Percentiles rank a stretch among this genome's conserved stretches.
Conservation (phyloP, 2,113 vertebrate genomes). For the Excalfactoria chinensis region DNA sequence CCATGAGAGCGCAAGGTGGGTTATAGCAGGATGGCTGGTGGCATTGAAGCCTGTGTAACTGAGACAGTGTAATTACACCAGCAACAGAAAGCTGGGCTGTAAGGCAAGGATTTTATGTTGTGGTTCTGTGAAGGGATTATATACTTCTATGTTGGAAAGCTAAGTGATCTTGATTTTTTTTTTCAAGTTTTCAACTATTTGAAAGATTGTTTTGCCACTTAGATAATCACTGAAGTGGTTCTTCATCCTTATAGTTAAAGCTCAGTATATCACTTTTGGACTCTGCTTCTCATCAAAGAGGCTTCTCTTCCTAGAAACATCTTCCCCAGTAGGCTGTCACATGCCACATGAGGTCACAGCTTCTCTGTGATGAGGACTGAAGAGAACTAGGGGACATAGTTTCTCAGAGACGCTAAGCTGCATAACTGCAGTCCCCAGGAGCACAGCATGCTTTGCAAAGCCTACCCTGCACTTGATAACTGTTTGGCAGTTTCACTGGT, state of each 20-base stretch:
- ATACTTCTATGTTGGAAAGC: background rate
- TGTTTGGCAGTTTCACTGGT: background rate
- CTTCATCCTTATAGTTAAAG: background rate
- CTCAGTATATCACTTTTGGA: background rate
- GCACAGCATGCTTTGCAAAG: background rate
- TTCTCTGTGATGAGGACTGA: background rate
- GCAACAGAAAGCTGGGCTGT: background rate
- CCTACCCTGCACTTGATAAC: background rate
- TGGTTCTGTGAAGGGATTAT: background rate
- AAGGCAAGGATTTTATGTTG: background rate
- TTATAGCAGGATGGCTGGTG: background rate
- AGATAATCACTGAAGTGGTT: background rate
- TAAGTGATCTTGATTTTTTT: background rate
- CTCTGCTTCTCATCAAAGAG: background rate
- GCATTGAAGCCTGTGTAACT: background rate
- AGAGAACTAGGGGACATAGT: background rate
- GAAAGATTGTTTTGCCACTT: background rate
- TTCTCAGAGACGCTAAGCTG: background rate
- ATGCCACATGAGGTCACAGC: background rate
- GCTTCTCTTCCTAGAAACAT: background rate
- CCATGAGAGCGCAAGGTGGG: slow-evolving; percentile 91
- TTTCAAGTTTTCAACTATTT: background rate
- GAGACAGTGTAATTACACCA: background rate
- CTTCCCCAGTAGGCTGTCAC: background rate
- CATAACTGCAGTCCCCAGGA: background rate